Evolutionary conservation across 2,797 vertebrate species (phyloP), one percentile per base, ranked within the genome.

Genomic region (Falco columbarius): DNA sequence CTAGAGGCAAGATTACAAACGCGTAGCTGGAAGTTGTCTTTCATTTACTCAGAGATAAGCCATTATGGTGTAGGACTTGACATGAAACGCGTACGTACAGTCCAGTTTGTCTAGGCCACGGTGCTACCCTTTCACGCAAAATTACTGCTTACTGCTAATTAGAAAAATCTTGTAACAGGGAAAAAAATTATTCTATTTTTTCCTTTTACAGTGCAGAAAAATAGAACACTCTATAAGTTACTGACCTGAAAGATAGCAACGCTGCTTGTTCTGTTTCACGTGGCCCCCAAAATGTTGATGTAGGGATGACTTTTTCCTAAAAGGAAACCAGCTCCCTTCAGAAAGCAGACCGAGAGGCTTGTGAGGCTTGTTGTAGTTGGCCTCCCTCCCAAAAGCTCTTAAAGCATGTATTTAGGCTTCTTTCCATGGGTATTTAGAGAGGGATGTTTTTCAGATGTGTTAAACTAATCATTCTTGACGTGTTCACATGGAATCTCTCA

Each of bases 21-120:
- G 2, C n/a, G 18, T 15, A 46, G 55, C 84, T 83, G 65, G 51
- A 21, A 63, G 24, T 6, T 56, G 66, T 52, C 36, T 44, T 70
- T 71, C 5, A 3, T 29, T 55, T 7, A 47, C 52, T 2, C 46
- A 44, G 38, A 47, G 54, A 5, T 22, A 55, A 56, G 23, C 55
- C 19, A 4, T 12, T 18, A 19, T 30, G 5, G 7, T 2, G 4
- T 1, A 15, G 30, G 5, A 8, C 4, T 44, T 4, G 2, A 6
- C 15, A 18, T 3, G 10, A 34, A 14, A 17, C 5, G 14, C 7
- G 9, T 19, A 21, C 8, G 24, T 23, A 29, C 4, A 4, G 16
- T 11, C 54, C 20, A 4, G 3, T 11, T 52, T 38, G 47, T 26
- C 24, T 34, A 68, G 63, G 72, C 91, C 18, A 0, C 0, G 11